Evolutionary conservation across 1,140 invertebrate genomes (phyloP).

Genomic region (Bombus difficillimus): DNA sequence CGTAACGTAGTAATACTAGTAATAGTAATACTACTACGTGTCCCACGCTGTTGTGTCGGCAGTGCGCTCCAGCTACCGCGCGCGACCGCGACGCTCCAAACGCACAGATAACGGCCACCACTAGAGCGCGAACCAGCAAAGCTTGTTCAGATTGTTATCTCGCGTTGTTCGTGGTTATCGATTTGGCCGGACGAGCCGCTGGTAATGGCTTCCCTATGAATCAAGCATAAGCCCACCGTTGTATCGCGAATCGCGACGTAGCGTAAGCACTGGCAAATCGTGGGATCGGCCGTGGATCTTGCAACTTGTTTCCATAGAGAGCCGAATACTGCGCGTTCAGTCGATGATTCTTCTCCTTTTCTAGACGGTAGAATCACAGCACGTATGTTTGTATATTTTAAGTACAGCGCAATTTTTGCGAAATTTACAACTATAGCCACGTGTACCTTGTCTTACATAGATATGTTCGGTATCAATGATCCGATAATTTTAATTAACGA

Average conservation of each 20-base stretch:
- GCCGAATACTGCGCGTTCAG: too few species aligned
- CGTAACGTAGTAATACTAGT: constrained; percentile 40
- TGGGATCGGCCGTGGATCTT: neutral
- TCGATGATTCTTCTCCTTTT: neutral
- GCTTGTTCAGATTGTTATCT: constrained; percentile 1
- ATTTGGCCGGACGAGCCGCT: constrained; percentile 14
- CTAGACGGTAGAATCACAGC: too few species aligned
- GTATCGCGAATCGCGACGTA: neutral
- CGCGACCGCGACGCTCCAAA: neutral
- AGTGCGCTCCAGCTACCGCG: neutral
- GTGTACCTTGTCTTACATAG: too few species aligned
- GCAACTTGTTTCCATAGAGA: neutral
- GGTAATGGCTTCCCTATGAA: constrained; percentile 28
- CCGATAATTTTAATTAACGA: too few species aligned
- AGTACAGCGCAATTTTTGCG: too few species aligned
- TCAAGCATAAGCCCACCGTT: constrained; percentile 27
- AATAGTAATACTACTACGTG: constrained; percentile 50
- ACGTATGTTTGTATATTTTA: too few species aligned
- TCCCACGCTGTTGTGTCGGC: constrained; percentile 37
- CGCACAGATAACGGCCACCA: constrained; percentile 38
- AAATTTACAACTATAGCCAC: too few species aligned
- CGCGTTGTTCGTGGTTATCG: constrained; percentile 41
- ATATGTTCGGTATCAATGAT: neutral
- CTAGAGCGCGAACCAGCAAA: neutral
- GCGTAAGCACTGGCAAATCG: neutral